Evolutionary conservation across 2,888 invertebrate genomes (phyloP), one percentile per base, ranked within the genome.

Genomic region (Acleris holmiana): DNA sequence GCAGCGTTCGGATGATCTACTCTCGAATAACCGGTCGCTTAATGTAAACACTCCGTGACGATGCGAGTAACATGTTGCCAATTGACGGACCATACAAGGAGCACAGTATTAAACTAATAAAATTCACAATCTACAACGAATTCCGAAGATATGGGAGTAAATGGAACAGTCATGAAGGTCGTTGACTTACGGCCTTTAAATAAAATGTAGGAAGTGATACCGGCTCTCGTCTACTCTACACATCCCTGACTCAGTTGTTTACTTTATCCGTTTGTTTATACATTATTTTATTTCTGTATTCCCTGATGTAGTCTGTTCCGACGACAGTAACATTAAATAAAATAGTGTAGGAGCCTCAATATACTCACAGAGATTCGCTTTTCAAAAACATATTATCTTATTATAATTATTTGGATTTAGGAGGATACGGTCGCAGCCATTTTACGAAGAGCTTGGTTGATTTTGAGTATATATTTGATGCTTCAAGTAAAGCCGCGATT

Each of bases 181-280:
- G 78, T 77, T 79, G 83, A 84, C 84, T 81, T 79, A 73, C 71
- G 75, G 73, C 76, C 78, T 80, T 77, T 80, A 83, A 80, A 83
- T 79, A 79, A 78, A 60, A 83, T 78, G 76, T 73, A 86, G 86
- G 86, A 88, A 88, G 85, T 78, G 76, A 80, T 77, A 82, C 73
- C 70, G 77, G 72, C 74, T 71, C 75, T 73, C 73, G 74, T 73
- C 69, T 75, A 69, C 70, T 68, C 66, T 67, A 66, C 59, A 73
- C 76, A 75, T 72, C 73, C 77, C 78, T 68, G 70, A 80, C 75
- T 76, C 74, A 69, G 73, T 68, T 86, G 87, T 87, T 86, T 87
- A 87, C 78, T 72, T 84, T 81, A 75, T 73, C 75, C 71, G 71
- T 78, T 72, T 83, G 83, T 85, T 83, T 82, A 82, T 72, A 69